These are phyloP conservation scores for Nannoperca obscura DNA, from an alignment of 2,797 vertebrate genomes.

Conservation along the genomic window DNA sequence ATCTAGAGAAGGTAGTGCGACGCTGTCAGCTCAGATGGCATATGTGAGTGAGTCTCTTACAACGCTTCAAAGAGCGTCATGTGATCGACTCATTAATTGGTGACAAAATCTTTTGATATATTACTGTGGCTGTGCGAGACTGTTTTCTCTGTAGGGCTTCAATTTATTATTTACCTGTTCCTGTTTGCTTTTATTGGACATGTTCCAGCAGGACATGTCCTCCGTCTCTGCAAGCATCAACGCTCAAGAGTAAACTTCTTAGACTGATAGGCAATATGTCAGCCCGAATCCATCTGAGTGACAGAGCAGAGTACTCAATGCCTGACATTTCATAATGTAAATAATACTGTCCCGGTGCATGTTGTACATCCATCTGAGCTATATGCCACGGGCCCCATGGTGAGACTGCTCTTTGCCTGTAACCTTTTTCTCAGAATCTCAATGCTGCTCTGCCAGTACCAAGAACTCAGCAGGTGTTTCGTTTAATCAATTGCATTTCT, in stretches of 20 bases:
- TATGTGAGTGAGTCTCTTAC: constrained; percentile 57
- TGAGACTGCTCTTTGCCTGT: constrained; percentile 59
- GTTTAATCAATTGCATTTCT: constrained; percentile 18
- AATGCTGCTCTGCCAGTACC: constrained; percentile 26
- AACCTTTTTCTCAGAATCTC: constrained; percentile 66
- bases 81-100: constrained; percentile 63
- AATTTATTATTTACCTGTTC: constrained; percentile 28
- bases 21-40: constrained; percentile 61
- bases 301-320: constrained; percentile 59
- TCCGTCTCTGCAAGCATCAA: constrained; percentile 17
- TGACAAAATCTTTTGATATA: constrained; percentile 45
- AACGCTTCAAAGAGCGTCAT: constrained; percentile 40
- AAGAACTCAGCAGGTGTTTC: constrained; percentile 21
- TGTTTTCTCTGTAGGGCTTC: constrained; percentile 11
- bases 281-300: constrained; percentile 50
- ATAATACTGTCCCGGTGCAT: constrained; percentile 57
- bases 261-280: constrained; percentile 57
- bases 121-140: constrained; percentile 18
- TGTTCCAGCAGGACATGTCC: constrained; percentile 33
- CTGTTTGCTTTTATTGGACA: constrained; percentile 40
- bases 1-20: constrained; percentile 41
- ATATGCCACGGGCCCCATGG: constrained; percentile 60
- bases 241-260: constrained; percentile 46
- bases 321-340: constrained; percentile 81
- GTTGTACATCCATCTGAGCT: constrained; percentile 57